Evolutionary conservation across 2,888 invertebrate genomes (phyloP), one percentile per base, ranked within the genome.

Genomic region (Mylabris sibirica): DNA sequence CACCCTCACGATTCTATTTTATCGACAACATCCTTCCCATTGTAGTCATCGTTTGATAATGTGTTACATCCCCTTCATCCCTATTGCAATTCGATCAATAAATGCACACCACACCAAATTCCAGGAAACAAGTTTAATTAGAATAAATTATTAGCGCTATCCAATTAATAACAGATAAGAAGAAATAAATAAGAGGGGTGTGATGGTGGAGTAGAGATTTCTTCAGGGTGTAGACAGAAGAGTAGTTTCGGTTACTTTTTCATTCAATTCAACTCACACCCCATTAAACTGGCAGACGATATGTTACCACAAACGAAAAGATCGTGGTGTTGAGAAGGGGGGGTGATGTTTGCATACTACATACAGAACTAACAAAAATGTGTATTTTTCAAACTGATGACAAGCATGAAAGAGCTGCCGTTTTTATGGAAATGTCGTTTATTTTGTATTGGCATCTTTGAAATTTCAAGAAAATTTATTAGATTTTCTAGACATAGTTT

Each of bases 71-170:
- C 22, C 49, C n/a, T n/a, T n/a, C n/a, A n/a, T n/a, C n/a, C 22
- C 44, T 44, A 17, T 30, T 17, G 17, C 9, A 53, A 53, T 53
- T 20, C 22, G 49, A 53, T 53, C 22, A 53, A 53, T 53, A 53
- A 11, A 53, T 17, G 44, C 44, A 53, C 49, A 17, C n/a, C 5
- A 14, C 49, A 12, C 22, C 22, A 61, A 66, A 69, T 72, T 41
- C 60, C 68, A 65, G 74, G 75, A 72, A 71, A 68, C 69, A 73
- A 71, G 68, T 76, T 76, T 76, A 76, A 77, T 77, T 76, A 77
- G 77, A 77, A 76, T 76, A 75, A 76, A 77, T 77, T 77, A 76
- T 76, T 74, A 70, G 60, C 70, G 2, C 68, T 70, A 73, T 76
- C 76, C 74, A 74, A 76, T 77, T 77, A 77, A 76, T 75, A 73